Conservation (phyloP, 2,113 vertebrate species). For the Anhinga rufa region DNA sequence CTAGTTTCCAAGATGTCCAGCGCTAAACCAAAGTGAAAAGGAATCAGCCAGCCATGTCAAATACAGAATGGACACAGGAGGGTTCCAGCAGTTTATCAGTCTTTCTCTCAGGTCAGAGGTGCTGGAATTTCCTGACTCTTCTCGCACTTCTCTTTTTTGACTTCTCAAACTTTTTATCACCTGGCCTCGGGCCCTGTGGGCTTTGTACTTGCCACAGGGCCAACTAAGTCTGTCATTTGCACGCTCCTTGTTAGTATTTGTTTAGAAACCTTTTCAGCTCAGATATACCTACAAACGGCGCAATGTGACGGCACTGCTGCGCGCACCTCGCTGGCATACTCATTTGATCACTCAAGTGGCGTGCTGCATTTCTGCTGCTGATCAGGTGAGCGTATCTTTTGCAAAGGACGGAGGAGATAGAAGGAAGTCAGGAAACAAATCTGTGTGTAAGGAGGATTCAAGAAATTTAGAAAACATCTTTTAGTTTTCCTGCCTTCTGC, state of each 20-base stretch:
- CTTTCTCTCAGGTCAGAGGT: background rate
- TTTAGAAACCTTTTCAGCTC: background rate
- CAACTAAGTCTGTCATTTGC: background rate
- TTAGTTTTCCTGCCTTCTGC: background rate
- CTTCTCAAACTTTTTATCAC: background rate
- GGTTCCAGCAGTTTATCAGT: background rate
- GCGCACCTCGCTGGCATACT: background rate
- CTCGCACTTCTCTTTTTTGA: background rate
- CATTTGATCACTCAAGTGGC: fast-evolving
- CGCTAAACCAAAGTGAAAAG: background rate
- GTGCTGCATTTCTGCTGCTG: background rate
- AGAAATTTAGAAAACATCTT: background rate
- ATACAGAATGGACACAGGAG: background rate
- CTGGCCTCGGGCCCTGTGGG: background rate
- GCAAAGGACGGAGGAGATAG: background rate
- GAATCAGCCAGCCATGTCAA: background rate
- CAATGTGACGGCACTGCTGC: no score
- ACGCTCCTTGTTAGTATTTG: fast-evolving
- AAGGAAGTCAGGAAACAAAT: background rate
- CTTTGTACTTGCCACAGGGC: background rate
- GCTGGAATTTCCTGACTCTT: background rate
- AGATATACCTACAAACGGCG: background rate
- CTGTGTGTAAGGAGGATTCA: background rate
- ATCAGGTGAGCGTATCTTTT: background rate
- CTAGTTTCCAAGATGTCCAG: background rate